phyloP scores from a whole-genome alignment of 2,797 vertebrate genomes.

The Mormyrus hasselquistii region DNA sequence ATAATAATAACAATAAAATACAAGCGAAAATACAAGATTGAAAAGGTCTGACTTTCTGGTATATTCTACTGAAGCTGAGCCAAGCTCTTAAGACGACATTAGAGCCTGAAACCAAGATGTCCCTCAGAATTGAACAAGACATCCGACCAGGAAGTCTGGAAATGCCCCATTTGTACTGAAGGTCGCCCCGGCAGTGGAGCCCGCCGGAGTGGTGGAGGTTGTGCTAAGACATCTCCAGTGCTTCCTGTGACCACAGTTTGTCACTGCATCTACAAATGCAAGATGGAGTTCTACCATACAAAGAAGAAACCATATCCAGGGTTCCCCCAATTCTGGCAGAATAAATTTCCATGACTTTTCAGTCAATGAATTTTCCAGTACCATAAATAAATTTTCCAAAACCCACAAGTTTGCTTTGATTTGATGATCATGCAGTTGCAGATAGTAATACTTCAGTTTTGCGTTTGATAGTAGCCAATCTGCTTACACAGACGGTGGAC shows the following conservation, averaged over 20 bases:
- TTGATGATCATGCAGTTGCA: too few species aligned
- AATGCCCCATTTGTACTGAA: conserved; percentile 4
- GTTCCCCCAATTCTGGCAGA: too few species aligned
- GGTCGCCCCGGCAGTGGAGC: conserved; percentile 23
- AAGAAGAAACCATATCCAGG: not conserved
- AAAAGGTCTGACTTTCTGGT: not conserved
- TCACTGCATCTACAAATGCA: not conserved
- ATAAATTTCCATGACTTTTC: too few species aligned
- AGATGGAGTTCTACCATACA: not conserved
- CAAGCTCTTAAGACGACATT: not conserved
- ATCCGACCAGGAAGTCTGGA: not conserved
- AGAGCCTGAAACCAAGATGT: not conserved
- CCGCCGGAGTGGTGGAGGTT: not conserved
- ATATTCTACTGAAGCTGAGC: not conserved
- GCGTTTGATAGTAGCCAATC: too few species aligned
- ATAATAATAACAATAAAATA: not conserved
- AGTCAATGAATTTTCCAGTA: too few species aligned
- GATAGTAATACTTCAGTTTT: too few species aligned
- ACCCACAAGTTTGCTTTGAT: too few species aligned
- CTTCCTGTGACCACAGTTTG: not conserved
- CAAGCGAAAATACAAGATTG: not conserved
- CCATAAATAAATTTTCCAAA: too few species aligned
- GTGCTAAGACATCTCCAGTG: not conserved
- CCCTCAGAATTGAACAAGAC: not conserved
- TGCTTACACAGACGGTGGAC: too few species aligned